Percentiles rank a stretch among this genome's conserved stretches.
Conservation (phyloP, 2,888 invertebrate species). For the Pristionchus japonicus region DNA sequence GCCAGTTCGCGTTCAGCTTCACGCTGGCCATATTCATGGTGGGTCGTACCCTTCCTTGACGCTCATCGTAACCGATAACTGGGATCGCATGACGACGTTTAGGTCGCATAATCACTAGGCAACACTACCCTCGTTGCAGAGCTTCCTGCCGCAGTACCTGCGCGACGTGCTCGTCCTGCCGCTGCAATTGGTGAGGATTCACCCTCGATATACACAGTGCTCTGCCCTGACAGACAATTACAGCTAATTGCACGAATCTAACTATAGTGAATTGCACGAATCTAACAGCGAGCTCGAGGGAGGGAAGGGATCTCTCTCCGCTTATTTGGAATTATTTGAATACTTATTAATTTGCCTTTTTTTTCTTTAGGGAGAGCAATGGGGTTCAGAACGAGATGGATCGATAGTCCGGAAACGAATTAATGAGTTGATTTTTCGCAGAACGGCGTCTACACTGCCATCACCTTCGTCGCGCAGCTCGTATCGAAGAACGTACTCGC, state of each 20-base stretch:
- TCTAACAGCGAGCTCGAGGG: no score
- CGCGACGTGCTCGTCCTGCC: conserved; percentile 52
- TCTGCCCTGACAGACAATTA: no score
- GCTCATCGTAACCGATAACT: no score
- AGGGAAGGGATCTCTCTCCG: no score
- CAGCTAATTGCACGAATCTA: no score
- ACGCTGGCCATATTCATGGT: conserved; percentile 41
- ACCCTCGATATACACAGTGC: no score
- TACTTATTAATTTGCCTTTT: no score
- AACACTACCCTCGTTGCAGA: background rate
- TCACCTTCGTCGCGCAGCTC: conserved; percentile 59
- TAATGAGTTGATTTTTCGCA: conserved; percentile 43
- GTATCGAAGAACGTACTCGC: conserved; percentile 56
- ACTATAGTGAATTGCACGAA: no score
- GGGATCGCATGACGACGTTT: no score
- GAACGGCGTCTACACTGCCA: conserved; percentile 60
- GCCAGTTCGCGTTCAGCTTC: conserved; percentile 34
- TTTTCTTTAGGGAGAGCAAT: no score
- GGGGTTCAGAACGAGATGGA: no score
- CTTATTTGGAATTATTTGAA: no score
- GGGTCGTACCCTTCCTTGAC: background rate
- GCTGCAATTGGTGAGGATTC: conserved; percentile 31
- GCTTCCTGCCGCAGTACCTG: conserved; percentile 52
- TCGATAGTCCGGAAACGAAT: background rate
- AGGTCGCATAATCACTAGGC: background rate